These are phyloP conservation scores for Danio rerio DNA, from an alignment of 2,113 vertebrate species.

Conservation along the genomic window DNA sequence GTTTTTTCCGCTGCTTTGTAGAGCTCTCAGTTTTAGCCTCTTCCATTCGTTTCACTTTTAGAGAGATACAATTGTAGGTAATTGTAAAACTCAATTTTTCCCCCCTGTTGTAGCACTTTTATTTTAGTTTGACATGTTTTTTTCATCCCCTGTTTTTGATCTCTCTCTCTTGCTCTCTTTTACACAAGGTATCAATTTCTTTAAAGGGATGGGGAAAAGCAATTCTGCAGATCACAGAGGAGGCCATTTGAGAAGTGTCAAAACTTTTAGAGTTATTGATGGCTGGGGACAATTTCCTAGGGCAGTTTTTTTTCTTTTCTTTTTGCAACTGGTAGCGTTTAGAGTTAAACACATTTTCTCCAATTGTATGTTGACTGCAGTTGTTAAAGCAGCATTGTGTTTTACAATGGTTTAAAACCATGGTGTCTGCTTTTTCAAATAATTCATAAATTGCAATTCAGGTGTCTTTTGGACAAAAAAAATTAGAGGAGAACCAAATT, in stretches of 20 bases:
- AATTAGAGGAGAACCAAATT: no score
- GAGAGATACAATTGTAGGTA: conserved; percentile 6
- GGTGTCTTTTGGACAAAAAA: no score
- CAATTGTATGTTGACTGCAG: not conserved
- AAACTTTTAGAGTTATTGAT: conserved; percentile 27
- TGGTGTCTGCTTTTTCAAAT: not conserved
- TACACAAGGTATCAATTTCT: conserved; percentile 29
- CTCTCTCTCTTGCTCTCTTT: conserved; percentile 20
- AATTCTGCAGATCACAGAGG: conserved; percentile 30
- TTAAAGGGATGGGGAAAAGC: conserved; percentile 15
- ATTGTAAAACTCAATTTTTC: conserved; percentile 19
- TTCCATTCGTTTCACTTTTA: conserved; percentile 1
- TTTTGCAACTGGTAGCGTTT: not conserved
- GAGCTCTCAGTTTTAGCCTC: not conserved
- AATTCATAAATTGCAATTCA: not conserved
- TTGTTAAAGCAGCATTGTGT: not conserved
- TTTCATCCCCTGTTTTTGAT: conserved; percentile 8
- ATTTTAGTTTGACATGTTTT: conserved; percentile 15
- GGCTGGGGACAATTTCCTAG: conserved; percentile 15
- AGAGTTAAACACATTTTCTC: not conserved
- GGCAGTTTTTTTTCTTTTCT: not conserved
- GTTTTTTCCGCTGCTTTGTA: not conserved
- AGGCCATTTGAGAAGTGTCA: conserved; percentile 38
- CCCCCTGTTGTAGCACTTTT: conserved; percentile 12
- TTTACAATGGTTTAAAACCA: not conserved